Evolutionary conservation across 2,797 vertebrate genomes (phyloP).

Genomic region (Nyctalus aviator): DNA sequence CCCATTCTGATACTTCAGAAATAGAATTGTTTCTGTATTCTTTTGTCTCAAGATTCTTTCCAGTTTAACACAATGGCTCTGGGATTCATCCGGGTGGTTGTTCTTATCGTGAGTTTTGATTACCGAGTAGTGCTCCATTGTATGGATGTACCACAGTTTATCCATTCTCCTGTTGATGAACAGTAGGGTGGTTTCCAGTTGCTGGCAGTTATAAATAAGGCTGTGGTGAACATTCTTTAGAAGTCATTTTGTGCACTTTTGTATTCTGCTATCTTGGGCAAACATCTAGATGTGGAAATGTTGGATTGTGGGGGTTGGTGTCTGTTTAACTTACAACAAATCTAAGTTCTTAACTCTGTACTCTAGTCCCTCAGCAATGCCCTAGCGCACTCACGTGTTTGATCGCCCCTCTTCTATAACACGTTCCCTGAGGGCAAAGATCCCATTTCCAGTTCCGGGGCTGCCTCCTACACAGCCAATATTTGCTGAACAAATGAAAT

Average conservation of each 20-base stretch:
- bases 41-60: slow-evolving; percentile 1
- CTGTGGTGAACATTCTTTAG: background rate
- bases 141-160: background rate
- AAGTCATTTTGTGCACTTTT: slow-evolving; percentile 7
- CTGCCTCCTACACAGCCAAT: slow-evolving; percentile 56
- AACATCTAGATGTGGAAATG: slow-evolving; percentile 40
- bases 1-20: background rate
- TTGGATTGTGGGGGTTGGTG: background rate
- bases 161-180: background rate
- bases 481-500: slow-evolving; percentile 64
- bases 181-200: background rate
- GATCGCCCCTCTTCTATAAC: slow-evolving; percentile 10
- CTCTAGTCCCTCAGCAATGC: background rate
- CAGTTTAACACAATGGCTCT: background rate
- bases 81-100: background rate
- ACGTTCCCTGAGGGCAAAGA: slow-evolving; percentile 3
- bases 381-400: slow-evolving; percentile 30
- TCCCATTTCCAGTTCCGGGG: background rate
- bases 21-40: background rate
- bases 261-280: slow-evolving; percentile 55
- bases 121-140: background rate
- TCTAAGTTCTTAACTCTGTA: slow-evolving; percentile 40
- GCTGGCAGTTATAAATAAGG: background rate
- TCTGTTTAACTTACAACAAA: slow-evolving; percentile 67
- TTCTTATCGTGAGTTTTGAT: background rate